Evolutionary conservation across 2,888 invertebrate genomes (phyloP).

Genomic region (Pristionchus exspectatus): DNA sequence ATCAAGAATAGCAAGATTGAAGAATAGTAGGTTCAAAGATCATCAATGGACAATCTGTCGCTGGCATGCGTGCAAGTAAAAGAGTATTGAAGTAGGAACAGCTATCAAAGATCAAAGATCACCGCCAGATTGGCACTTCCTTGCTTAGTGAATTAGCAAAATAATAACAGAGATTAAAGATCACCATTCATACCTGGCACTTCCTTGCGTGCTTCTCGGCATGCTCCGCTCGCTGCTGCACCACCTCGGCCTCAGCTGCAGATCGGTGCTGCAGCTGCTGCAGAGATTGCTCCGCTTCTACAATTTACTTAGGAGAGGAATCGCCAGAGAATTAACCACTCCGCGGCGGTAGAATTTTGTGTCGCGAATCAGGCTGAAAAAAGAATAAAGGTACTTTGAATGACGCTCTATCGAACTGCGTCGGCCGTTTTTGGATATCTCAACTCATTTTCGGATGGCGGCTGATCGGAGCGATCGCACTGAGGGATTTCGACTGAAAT

Average conservation of each 20-base stretch:
- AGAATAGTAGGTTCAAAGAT: neutral
- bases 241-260: neutral
- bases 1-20: neutral
- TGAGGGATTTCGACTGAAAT: no score
- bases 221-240: neutral
- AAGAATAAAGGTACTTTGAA: no score
- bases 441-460: no score
- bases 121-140: neutral
- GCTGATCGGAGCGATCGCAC: no score
- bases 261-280: neutral
- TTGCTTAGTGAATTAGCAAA: neutral
- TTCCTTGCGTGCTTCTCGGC: slow-evolving; percentile 11
- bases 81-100: no score
- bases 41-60: neutral
- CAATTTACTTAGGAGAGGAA: no score
- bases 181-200: slow-evolving; percentile 8
- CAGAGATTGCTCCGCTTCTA: neutral
- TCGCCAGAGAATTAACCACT: no score
- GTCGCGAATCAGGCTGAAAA: no score
- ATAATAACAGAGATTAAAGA: neutral
- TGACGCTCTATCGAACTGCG: no score
- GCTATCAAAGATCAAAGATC: neutral
- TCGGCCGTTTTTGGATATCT: no score
- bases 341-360: no score
- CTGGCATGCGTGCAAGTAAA: no score